Base-by-base conservation (phyloP, 2,797 vertebrate species). In the Pangasius larnaudii region DNA sequence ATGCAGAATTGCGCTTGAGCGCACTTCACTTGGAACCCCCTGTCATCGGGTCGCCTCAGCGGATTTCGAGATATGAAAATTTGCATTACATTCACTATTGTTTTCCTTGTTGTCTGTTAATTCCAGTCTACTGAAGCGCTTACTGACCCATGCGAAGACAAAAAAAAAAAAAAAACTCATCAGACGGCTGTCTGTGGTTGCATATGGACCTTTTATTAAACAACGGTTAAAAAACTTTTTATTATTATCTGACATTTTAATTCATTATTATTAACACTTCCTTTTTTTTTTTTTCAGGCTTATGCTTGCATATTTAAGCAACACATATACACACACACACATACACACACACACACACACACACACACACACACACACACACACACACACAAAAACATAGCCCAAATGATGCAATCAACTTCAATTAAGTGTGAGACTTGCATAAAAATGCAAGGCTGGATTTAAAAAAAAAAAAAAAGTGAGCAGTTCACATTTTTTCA, bases 91-190 rank as follows among this genome's bases (percentile, higher is more conserved):
- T 93, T 92, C 93, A 94, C 94, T 95, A 95, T 95, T 95, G 95
- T 95, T 95, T 88, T 95, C 95, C 91, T 94, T 94, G 94, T 95
- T 95, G 94, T 96, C 91, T 93, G 95, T 96, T 97, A 96, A 96
- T 97, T 96, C 96, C 96, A 96, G 95, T 96, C 95, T 96, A 71
- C 88, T 94, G 93, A 95, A 95, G 95, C 93, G 95, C 94, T 94
- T 95, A 94, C 90, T 96, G 96, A 96, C 95, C 96, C 95, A 95
- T 95, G 94, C 63, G 91, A 91, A 90, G 91, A 77, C 88, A 92
- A 88, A 91, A 11, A 3, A 5, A 1, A 8, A n/a, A 22, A 36
- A 36, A 39, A 39, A 27, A 10, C 3, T 42, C 88, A 85, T 87
- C 88, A 63, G 74, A 19, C 53, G 39, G 2, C 36, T 74, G 86